phyloP scores from a whole-genome alignment of 2,888 invertebrate genomes.

The Melipona bicolor region DNA sequence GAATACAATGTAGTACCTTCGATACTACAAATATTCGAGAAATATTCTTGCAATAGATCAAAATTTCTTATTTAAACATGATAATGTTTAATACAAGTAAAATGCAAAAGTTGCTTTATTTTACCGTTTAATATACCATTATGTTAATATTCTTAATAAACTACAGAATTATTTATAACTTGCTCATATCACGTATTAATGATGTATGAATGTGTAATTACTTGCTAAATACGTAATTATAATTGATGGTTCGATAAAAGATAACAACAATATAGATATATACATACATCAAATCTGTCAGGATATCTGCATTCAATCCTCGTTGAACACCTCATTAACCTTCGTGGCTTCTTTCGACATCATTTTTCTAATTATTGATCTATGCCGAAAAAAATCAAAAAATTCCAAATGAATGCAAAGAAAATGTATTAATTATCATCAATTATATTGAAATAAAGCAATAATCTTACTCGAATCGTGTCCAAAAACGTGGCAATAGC shows the following conservation, averaged over 20 bases:
- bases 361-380: background rate
- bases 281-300: conserved; percentile 2
- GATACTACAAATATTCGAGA: background rate
- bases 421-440: background rate
- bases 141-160: background rate
- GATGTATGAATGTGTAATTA: background rate
- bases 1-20: background rate
- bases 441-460: background rate
- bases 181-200: background rate
- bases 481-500: background rate
- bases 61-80: background rate
- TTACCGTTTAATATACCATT: background rate
- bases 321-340: background rate
- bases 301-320: background rate
- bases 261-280: too few relatives aligned
- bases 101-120: background rate
- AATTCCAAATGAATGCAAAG: background rate
- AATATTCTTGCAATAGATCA: background rate
- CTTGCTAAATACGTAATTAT: background rate
- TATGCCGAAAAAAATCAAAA: background rate
- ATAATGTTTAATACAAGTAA: too few relatives aligned
- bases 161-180: background rate
- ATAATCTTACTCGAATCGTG: background rate
- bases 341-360: background rate
- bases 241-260: background rate